phyloP scores from a whole-genome alignment of 2,113 vertebrate species.

The Neofelis nebulosa region DNA sequence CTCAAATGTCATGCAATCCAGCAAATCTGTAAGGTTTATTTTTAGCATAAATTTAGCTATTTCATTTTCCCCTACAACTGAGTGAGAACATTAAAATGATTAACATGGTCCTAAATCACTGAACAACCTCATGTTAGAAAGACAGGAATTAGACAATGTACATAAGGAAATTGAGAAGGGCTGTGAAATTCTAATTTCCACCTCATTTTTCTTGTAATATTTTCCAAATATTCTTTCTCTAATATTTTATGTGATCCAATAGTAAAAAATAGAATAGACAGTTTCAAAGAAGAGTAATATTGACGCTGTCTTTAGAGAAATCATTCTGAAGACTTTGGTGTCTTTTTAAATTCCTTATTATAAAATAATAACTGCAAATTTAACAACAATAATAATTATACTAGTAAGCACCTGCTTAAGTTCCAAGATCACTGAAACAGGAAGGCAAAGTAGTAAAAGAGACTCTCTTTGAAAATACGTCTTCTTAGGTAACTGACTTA shows the following conservation, averaged over 20 bases:
- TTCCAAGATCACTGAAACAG: neutral
- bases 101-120: slow-evolving; percentile 69
- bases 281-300: slow-evolving; percentile 38
- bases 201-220: slow-evolving; percentile 61
- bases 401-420: neutral
- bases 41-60: slow-evolving; percentile 84
- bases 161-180: slow-evolving; percentile 53
- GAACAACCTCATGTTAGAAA: slow-evolving; percentile 49
- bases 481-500: neutral
- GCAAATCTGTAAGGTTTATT: slow-evolving; percentile 84
- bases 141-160: slow-evolving; percentile 30
- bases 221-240: slow-evolving; percentile 65
- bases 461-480: neutral
- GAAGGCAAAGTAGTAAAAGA: neutral
- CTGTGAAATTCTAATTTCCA: slow-evolving; percentile 67
- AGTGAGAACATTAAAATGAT: slow-evolving; percentile 78
- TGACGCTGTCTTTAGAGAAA: neutral
- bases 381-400: neutral
- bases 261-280: neutral
- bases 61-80: slow-evolving; percentile 77
- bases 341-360: neutral
- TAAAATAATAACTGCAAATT: neutral
- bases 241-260: neutral
- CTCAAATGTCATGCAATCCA: slow-evolving; percentile 78
- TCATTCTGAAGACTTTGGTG: neutral